phyloP scores from a whole-genome alignment of 2,888 invertebrate species.

The Sphecodes monilicornis region DNA sequence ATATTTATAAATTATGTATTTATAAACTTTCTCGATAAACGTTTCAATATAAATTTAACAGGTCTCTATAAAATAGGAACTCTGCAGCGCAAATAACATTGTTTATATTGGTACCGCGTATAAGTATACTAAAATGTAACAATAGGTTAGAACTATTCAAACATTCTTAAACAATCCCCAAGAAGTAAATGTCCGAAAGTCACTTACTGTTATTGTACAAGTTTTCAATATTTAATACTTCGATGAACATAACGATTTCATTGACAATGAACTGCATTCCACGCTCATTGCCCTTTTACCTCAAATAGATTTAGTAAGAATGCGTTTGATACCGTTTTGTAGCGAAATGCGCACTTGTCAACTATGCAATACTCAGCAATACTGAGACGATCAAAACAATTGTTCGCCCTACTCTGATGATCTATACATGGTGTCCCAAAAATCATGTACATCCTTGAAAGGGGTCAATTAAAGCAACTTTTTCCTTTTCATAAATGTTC shows the following conservation, averaged over 20 bases:
- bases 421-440: too few relatives aligned
- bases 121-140: neutral
- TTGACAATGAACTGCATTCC: slow-evolving; percentile 11
- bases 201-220: neutral
- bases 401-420: neutral
- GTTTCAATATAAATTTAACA: neutral
- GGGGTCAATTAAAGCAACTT: too few relatives aligned
- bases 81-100: slow-evolving; percentile 7
- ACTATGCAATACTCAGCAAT: too few relatives aligned
- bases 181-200: neutral
- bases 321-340: neutral
- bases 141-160: slow-evolving; percentile 27
- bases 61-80: neutral
- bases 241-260: slow-evolving; percentile 3
- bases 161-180: neutral
- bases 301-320: slow-evolving; percentile 6
- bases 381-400: neutral
- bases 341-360: neutral
- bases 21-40: neutral
- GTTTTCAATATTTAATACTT: slow-evolving; percentile 10
- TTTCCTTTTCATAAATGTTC: too few relatives aligned
- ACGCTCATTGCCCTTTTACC: slow-evolving; percentile 30
- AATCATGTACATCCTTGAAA: too few relatives aligned
- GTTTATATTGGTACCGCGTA: neutral
- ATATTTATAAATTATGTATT: slow-evolving; percentile 31